A percentile compares a stretch with the other conserved stretches of the same genome.
These are phyloP conservation scores for Lycaon pictus DNA, from an alignment of 2,113 vertebrate species.

Conservation along the genomic window DNA sequence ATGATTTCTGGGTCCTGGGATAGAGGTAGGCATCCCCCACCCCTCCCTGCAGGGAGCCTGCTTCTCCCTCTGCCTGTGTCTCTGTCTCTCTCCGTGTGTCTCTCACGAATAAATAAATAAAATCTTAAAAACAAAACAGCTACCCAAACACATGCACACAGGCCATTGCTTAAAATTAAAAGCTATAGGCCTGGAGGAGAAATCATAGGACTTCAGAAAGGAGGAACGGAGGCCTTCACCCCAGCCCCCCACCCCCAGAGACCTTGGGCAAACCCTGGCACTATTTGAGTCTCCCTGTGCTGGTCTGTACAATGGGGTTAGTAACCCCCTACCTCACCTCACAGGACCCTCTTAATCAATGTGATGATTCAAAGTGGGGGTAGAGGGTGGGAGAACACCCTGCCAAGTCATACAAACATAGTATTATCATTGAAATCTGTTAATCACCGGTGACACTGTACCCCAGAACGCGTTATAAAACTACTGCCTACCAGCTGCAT, in stretches of 20 bases:
- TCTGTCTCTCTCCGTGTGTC: too few relatives aligned
- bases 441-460: not conserved
- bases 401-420: not conserved
- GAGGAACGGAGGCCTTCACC: not conserved
- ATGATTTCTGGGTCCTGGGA: too few relatives aligned
- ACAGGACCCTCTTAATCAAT: not conserved
- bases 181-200: not conserved
- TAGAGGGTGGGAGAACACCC: not conserved
- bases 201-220: not conserved
- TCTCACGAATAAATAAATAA: too few relatives aligned
- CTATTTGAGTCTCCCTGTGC: not conserved
- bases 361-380: not conserved
- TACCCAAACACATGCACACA: not conserved
- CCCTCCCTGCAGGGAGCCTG: too few relatives aligned
- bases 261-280: not conserved
- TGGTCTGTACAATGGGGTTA: constrained; percentile 25
- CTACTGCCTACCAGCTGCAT: not conserved
- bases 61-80: too few relatives aligned
- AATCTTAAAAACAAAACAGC: not conserved
- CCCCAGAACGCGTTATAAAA: constrained; percentile 14
- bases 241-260: not conserved
- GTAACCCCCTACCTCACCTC: not conserved
- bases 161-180: constrained; percentile 3
- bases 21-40: too few relatives aligned
- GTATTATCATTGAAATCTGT: constrained; percentile 41